Percentiles rank a stretch among this genome's conserved stretches.
phyloP scores from a whole-genome alignment of 2,113 vertebrate species.

The Melanostigma gelatinosum region DNA sequence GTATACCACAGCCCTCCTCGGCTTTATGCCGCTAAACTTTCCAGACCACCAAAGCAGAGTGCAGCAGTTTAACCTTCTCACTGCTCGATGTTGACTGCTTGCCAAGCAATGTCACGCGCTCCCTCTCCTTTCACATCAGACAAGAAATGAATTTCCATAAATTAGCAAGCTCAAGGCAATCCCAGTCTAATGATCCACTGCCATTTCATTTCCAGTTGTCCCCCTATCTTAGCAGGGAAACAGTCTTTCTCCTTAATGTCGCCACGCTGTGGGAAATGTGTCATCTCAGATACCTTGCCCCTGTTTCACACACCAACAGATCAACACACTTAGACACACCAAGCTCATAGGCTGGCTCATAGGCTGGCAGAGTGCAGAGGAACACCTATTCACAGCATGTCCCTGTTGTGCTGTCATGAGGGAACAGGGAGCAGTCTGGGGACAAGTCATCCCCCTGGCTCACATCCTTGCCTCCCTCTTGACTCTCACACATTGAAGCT shows the following conservation, averaged over 20 bases:
- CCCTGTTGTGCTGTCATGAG: slow-evolving; percentile 33
- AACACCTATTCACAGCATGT: slow-evolving; percentile 32
- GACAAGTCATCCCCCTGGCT: slow-evolving; percentile 37
- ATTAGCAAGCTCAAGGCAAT: slow-evolving; percentile 78
- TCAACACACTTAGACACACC: background rate
- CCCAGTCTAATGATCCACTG: slow-evolving; percentile 73
- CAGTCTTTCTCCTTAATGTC: slow-evolving; percentile 17
- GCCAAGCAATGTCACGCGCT: slow-evolving; percentile 62
- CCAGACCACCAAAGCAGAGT: slow-evolving; percentile 54
- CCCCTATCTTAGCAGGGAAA: slow-evolving; percentile 25
- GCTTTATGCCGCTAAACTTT: slow-evolving; percentile 71
- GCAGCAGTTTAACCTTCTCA: slow-evolving; percentile 65
- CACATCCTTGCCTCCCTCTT: slow-evolving; percentile 25
- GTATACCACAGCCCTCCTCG: slow-evolving; percentile 51
- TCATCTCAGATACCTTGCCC: slow-evolving; percentile 31
- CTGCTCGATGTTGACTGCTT: slow-evolving; percentile 58
- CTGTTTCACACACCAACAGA: slow-evolving; percentile 19
- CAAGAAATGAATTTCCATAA: slow-evolving; percentile 82
- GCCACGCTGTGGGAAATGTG: slow-evolving; percentile 10
- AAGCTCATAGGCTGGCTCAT: background rate
- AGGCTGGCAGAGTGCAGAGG: slow-evolving; percentile 15
- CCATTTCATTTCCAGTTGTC: slow-evolving; percentile 49
- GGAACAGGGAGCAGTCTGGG: slow-evolving; percentile 41
- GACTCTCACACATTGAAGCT: slow-evolving; percentile 40
- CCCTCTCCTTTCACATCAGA: slow-evolving; percentile 58